phyloP scores from a whole-genome alignment of 2,888 invertebrate species.

The Ophion slaviceki region DNA sequence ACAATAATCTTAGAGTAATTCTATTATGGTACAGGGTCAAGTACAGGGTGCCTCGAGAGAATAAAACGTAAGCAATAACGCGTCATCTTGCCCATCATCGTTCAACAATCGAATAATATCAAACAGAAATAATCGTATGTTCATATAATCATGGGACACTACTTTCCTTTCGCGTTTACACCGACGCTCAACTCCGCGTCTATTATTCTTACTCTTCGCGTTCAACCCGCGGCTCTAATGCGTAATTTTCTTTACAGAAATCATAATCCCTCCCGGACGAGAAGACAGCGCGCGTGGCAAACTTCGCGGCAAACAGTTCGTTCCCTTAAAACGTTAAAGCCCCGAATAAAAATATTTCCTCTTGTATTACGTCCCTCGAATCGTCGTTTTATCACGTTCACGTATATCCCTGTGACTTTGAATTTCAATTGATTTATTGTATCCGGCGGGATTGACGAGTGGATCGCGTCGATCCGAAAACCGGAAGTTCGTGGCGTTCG shows the following conservation, averaged over 20 bases:
- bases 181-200: conserved; percentile 25
- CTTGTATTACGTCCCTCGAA: conserved; percentile 33
- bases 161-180: conserved; percentile 50
- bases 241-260: conserved; percentile 81
- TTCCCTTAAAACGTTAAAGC: conserved; percentile 39
- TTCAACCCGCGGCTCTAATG: conserved; percentile 36
- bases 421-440: neutral
- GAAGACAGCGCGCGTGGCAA: conserved; percentile 29
- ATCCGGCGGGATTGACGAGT: neutral
- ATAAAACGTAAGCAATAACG: conserved; percentile 82
- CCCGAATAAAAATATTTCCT: conserved; percentile 53
- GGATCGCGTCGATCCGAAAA: neutral
- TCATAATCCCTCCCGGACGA: conserved; percentile 77
- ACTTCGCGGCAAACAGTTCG: conserved; percentile 1
- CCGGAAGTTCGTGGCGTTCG: conserved; percentile 11
- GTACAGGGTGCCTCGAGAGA: conserved; percentile 81
- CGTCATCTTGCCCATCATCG: conserved; percentile 57
- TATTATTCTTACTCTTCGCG: conserved; percentile 28
- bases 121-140: conserved; percentile 80
- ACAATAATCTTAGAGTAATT: conserved; percentile 62
- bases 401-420: conserved; percentile 8
- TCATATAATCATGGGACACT: conserved; percentile 63
- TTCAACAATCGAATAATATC: conserved; percentile 83
- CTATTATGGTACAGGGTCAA: conserved; percentile 80
- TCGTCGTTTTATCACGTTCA: conserved; percentile 48